phyloP scores from a whole-genome alignment of 2,888 invertebrate genomes.

The Pseudanteris insignis region DNA sequence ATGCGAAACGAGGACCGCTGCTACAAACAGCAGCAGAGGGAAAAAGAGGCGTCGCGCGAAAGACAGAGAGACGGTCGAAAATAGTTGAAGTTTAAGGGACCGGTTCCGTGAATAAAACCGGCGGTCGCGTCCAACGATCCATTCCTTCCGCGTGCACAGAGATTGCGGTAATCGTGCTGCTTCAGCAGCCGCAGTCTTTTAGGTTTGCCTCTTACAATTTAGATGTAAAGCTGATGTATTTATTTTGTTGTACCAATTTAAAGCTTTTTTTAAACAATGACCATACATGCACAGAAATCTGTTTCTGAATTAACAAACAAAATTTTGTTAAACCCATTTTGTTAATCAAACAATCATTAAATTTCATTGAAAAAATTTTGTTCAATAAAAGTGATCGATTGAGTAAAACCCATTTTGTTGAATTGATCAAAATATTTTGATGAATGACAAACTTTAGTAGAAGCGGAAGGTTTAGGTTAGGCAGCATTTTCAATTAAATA shows the following conservation, averaged over 20 bases:
- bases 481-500: too few relatives aligned
- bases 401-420: too few relatives aligned
- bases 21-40: conserved; percentile 4
- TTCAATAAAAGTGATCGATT: too few relatives aligned
- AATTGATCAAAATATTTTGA: too few relatives aligned
- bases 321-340: too few relatives aligned
- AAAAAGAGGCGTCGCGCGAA: conserved; percentile 1
- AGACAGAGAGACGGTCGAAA: conserved; percentile 8
- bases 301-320: too few relatives aligned
- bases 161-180: conserved; percentile 48
- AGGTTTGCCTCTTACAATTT: conserved; percentile 2
- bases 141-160: conserved; percentile 9
- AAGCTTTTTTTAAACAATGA: not conserved
- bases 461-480: too few relatives aligned
- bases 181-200: conserved; percentile 39
- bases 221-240: conserved; percentile 3
- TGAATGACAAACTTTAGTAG: too few relatives aligned
- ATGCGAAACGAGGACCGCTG: conserved; percentile 21
- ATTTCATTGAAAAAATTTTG: too few relatives aligned
- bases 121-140: conserved; percentile 6
- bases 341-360: too few relatives aligned
- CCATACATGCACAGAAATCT: too few relatives aligned
- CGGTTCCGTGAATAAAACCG: conserved; percentile 24
- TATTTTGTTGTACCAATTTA: not conserved
- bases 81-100: conserved; percentile 12